phyloP scores from a whole-genome alignment of 2,888 invertebrate genomes.

The Polydrusus pterygomalis region DNA sequence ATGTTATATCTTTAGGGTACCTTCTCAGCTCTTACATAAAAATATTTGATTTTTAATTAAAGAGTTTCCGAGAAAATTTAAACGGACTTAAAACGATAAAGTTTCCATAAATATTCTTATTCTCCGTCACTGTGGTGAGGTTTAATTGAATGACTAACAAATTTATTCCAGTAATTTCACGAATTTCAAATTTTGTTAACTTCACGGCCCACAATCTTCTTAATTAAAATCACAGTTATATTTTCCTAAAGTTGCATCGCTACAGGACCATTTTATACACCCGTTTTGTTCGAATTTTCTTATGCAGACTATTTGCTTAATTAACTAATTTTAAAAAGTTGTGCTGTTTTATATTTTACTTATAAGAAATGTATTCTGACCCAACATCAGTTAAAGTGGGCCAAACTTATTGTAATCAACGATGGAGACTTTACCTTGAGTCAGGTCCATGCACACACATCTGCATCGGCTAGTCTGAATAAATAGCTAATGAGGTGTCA shows the following conservation, averaged over 20 bases:
- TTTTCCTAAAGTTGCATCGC: conserved; percentile 21
- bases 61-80: no score
- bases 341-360: no score
- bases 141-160: conserved; percentile 33
- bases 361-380: no score
- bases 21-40: no score
- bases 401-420: no score
- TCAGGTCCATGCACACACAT: no score
- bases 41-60: no score
- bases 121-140: conserved; percentile 12
- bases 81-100: not conserved
- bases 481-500: no score
- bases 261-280: conserved; percentile 4
- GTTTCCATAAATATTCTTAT: conserved; percentile 9
- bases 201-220: conserved; percentile 18
- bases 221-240: conserved; percentile 28
- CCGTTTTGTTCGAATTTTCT: conserved; percentile 5
- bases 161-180: conserved; percentile 30
- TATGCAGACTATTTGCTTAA: not conserved
- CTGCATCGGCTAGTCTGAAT: no score
- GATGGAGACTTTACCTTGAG: no score
- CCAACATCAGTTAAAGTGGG: no score
- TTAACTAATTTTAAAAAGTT: not conserved
- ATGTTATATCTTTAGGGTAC: not conserved
- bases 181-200: conserved; percentile 30